Evolutionary conservation across 2,797 vertebrate species (phyloP), one percentile per base, ranked within the genome.

Genomic region (Peromyscus nudipes): DNA sequence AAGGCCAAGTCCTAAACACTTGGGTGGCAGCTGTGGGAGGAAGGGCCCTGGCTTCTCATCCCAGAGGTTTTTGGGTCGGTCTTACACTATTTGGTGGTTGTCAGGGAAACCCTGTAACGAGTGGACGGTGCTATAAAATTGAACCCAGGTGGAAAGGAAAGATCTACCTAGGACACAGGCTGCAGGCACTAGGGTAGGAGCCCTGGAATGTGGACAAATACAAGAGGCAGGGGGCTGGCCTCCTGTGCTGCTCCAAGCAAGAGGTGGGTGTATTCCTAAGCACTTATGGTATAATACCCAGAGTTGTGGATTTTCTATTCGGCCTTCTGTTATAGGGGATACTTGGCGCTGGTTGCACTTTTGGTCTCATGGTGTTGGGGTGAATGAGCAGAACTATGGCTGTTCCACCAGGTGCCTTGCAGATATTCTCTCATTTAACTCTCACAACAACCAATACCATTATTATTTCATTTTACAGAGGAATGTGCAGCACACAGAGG

Each of bases 101-200:
- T 71, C 84, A 90, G 37, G 64, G n/a, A 37, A 62, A 82, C 80
- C 80, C 55, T 82, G n/a, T 60, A 60, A 7, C 14, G 12, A 60
- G 55, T 60, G 17, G 55, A 64, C 37, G 64, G n/a, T n/a, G 62
- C 34, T 62, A 14, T 93, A n/a, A 46, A 77, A 52, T 84, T 84
- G 67, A 79, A 94, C 27, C 73, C 57, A 89, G 79, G 55, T 82
- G 75, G 69, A 83, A 82, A 86, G 46, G 9, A 86, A 93, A 94
- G 46, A 31, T 40, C 34, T 40, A 37, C 65, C 29, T 29, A 80
- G 86, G 69, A 82, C 31, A 79, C 0, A 27, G 55, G 84, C 65
- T 23, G 17, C 17, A 92, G 62, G 9, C 8, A 7, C 7, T 6
- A 12, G 65, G 17, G 19, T 13, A 43, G n/a, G 16, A n/a, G 19